These are phyloP conservation scores for Bolinopsis microptera DNA, from an alignment of 37 sponge, comb jelly and placozoan species.

Conservation along the genomic window DNA sequence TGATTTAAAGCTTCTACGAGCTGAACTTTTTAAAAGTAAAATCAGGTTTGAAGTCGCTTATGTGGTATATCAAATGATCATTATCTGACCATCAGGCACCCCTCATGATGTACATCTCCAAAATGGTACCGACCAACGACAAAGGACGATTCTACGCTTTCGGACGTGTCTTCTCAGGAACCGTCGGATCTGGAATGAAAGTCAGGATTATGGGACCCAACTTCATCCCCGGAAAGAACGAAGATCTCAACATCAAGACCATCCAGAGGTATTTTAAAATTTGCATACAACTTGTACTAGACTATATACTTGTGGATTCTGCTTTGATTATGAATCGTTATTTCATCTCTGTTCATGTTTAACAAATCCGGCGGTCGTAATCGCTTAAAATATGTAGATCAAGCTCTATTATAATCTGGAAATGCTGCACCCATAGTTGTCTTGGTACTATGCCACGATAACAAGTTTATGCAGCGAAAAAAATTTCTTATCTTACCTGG, in stretches of 20 bases:
- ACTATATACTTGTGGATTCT: too few relatives aligned
- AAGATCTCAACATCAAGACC: slow-evolving; percentile 85
- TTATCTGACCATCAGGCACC: slow-evolving; percentile 93
- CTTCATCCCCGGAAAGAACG: slow-evolving; percentile 95
- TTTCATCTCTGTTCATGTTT: too few relatives aligned
- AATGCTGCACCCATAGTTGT: background rate
- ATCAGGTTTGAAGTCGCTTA: too few relatives aligned
- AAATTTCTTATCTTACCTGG: background rate
- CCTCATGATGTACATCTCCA: slow-evolving; percentile 94
- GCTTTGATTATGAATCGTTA: too few relatives aligned
- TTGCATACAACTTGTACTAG: background rate
- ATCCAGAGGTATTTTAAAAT: slow-evolving; percentile 89
- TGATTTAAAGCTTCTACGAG: too few relatives aligned
- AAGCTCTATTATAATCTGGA: too few relatives aligned
- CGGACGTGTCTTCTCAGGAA: slow-evolving; percentile 99
- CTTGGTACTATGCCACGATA: background rate
- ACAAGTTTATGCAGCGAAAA: background rate
- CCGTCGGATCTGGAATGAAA: slow-evolving; percentile 91
- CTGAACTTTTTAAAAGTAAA: too few relatives aligned
- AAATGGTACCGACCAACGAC: slow-evolving; percentile 98
- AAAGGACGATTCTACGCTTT: slow-evolving; percentile 99
- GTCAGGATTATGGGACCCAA: slow-evolving; percentile 99
- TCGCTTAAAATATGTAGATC: too few relatives aligned
- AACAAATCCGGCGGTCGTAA: too few relatives aligned
- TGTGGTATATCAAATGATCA: too few relatives aligned